phyloP scores from a whole-genome alignment of 2,888 invertebrate genomes.

The Linnaemya vulpina region DNA sequence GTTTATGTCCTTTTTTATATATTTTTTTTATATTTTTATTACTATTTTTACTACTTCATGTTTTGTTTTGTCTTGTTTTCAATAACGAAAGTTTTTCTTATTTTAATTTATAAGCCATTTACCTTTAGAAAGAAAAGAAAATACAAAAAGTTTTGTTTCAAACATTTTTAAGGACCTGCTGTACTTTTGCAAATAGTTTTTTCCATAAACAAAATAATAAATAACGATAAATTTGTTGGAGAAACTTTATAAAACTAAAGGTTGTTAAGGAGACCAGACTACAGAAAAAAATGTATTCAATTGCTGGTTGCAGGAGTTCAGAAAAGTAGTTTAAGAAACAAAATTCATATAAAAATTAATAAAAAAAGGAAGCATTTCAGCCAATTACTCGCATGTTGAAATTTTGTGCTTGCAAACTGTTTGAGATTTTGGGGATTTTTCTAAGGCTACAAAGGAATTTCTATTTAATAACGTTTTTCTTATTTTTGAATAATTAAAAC shows the following conservation, averaged over 20 bases:
- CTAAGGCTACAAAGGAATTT: no score
- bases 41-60: not conserved
- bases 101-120: conserved; percentile 1
- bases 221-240: conserved; percentile 25
- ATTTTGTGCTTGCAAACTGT: no score
- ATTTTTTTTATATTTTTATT: not conserved
- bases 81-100: not conserved
- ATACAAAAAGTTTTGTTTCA: conserved; percentile 11
- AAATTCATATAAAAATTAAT: no score
- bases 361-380: no score
- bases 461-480: no score
- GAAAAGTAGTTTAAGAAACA: no score
- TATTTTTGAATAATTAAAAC: no score
- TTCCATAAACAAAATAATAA: conserved; percentile 43
- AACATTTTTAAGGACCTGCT: conserved; percentile 21
- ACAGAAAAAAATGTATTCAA: not conserved
- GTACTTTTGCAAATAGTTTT: conserved; percentile 8
- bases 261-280: not conserved
- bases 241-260: not conserved
- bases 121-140: not conserved
- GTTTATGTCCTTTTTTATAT: not conserved
- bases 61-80: not conserved
- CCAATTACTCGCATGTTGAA: no score
- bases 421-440: no score
- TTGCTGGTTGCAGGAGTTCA: not conserved